phyloP scores from a whole-genome alignment of 2,797 vertebrate species.

The Mastacembelus armatus region DNA sequence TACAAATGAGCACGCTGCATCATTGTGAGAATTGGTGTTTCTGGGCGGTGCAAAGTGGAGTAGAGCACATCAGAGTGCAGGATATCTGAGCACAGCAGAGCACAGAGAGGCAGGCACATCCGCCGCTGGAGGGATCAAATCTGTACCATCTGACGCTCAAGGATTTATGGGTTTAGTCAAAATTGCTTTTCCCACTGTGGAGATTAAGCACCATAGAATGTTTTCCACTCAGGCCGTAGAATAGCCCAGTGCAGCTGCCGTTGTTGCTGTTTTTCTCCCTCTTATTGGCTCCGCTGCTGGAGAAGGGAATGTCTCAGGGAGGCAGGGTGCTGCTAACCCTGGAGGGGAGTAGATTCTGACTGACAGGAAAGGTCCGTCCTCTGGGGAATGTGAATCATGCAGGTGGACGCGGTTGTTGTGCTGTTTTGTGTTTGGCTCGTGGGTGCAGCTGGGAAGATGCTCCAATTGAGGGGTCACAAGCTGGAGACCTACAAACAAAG shows the following conservation, averaged over 20 bases:
- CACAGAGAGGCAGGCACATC: conserved; percentile 79
- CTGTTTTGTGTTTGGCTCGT: conserved; percentile 79
- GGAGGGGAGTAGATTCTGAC: conserved; percentile 72
- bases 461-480: conserved; percentile 74
- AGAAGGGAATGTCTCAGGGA: conserved; percentile 77
- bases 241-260: conserved; percentile 67
- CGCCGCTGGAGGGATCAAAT: conserved; percentile 86
- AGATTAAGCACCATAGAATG: conserved; percentile 87
- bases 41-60: conserved; percentile 78
- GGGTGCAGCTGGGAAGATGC: conserved; percentile 68
- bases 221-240: conserved; percentile 78
- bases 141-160: conserved; percentile 88
- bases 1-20: conserved; percentile 78
- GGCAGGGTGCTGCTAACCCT: conserved; percentile 63
- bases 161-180: conserved; percentile 89
- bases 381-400: conserved; percentile 83
- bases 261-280: conserved; percentile 46
- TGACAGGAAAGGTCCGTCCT: conserved; percentile 69
- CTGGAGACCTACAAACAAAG: conserved; percentile 82
- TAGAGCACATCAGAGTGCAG: conserved; percentile 76
- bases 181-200: conserved; percentile 88
- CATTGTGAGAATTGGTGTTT: conserved; percentile 82
- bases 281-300: conserved; percentile 59
- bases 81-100: conserved; percentile 70
- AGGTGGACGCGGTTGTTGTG: conserved; percentile 80